Base-by-base conservation (phyloP, 2,888 invertebrate genomes). In the Andricus quercusramuli region DNA sequence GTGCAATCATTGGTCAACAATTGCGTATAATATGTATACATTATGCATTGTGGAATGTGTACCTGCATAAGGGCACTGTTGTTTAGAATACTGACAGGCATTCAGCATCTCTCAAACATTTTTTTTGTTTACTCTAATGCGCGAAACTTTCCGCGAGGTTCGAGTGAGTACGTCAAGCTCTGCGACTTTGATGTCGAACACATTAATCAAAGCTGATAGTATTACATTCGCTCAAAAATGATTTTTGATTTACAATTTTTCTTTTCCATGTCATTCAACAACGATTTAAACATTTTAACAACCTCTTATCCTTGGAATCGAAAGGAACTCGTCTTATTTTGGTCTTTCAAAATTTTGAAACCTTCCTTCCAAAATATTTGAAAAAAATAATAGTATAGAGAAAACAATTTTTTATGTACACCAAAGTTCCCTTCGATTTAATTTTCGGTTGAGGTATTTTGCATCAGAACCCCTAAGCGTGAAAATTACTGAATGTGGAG, bases 1-100 rank as follows among this genome's bases (percentile, higher is more conserved):
- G 83, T 82, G 51, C 74, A 87, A 86, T 82, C 82, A 89, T 87
- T 88, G 87, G 86, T 89, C 86, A 89, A 89, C 86, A 87, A 88
- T 87, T 85, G 83, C 81, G 85, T 85, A 85, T 80, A 85, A 79
- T 80, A 82, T 77, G 80, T 79, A 77, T 82, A 85, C 78, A 81
- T 80, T 79, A 83, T 77, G 76, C 29, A 77, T 13, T 84, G 82
- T 82, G 84, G 84, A 84, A 84, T 82, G 81, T 83, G 41, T 77
- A 32, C 44, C 44, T 70, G 70, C 59, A 47, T 17, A 44, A 29
- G 15, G 37, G 20, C 64, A 78, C 62, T 77, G 6, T 29, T 81
- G 32, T 74, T 66, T 62, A 78, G 79, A 84, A 84, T 84, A 82
- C 81, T 82, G 81, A 67, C 79, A 80, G 81, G 81, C 67, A 76